Evolutionary conservation across 2,797 vertebrate species (phyloP).

Genomic region (Eleutherodactylus coqui): DNA sequence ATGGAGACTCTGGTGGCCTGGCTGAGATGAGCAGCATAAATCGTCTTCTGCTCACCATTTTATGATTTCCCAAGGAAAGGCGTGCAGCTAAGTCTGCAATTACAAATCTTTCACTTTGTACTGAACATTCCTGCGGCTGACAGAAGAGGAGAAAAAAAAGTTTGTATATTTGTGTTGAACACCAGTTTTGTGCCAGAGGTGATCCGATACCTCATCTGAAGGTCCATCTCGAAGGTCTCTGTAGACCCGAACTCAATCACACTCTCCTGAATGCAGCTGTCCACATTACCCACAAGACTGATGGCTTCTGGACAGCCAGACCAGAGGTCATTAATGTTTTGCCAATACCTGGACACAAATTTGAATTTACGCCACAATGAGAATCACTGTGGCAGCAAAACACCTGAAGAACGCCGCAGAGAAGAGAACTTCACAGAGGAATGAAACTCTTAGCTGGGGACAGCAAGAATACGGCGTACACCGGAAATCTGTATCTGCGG

Average conservation of each 20-base stretch:
- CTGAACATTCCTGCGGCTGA: slow-evolving; percentile 27
- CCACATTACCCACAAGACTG: not conserved
- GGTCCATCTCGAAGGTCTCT: slow-evolving; percentile 14
- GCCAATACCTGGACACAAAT: slow-evolving; percentile 33
- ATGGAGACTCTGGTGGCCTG: slow-evolving; percentile 7
- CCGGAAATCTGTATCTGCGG: not conserved
- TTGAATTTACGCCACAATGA: not conserved
- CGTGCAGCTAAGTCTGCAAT: slow-evolving; percentile 20
- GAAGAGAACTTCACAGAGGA: no score
- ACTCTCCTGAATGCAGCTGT: slow-evolving; percentile 27
- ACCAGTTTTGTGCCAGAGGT: slow-evolving; percentile 44
- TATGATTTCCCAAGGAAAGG: slow-evolving; percentile 42
- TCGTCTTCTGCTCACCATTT: slow-evolving; percentile 32
- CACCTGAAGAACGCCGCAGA: not conserved
- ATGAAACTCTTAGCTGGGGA: not conserved
- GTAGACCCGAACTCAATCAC: slow-evolving; percentile 34
- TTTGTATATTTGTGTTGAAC: slow-evolving; percentile 42
- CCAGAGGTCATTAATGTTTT: slow-evolving; percentile 7
- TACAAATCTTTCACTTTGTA: slow-evolving; percentile 50
- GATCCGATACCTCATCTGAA: not conserved
- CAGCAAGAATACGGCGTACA: no score
- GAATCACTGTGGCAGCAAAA: not conserved
- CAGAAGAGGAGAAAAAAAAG: not conserved
- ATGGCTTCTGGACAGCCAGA: slow-evolving; percentile 4
- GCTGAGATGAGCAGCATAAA: slow-evolving; percentile 43